Conservation (phyloP, 2,113 vertebrate species). For the Emberiza fucata region DNA sequence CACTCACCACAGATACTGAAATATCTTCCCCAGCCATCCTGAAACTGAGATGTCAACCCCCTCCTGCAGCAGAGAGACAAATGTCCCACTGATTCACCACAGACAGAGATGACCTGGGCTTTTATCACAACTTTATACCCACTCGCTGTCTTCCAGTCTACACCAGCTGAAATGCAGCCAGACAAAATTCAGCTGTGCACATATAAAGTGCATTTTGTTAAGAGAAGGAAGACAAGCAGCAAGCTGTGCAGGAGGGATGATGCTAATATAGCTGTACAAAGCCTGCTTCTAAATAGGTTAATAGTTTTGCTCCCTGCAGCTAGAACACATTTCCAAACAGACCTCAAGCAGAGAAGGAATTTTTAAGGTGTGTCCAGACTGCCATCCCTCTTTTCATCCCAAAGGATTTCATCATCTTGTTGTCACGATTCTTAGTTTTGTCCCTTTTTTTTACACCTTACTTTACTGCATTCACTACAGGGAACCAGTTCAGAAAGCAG, state of each 20-base stretch:
- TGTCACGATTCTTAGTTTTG: background rate
- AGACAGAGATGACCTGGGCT: background rate
- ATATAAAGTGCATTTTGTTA: background rate
- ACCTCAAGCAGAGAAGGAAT: background rate
- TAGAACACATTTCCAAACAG: constrained; percentile 24
- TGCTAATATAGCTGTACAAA: constrained; percentile 15
- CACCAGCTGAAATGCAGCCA: constrained; percentile 29
- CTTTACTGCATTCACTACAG: background rate
- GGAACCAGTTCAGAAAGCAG: background rate
- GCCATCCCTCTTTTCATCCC: background rate
- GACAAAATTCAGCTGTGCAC: background rate
- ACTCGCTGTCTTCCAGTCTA: background rate
- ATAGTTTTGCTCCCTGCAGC: constrained; percentile 37
- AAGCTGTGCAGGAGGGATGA: background rate
- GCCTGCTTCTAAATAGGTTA: constrained; percentile 33
- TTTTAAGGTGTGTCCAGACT: constrained; percentile 17
- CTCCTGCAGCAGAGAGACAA: background rate
- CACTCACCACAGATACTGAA: background rate
- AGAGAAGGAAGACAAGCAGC: background rate
- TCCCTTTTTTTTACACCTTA: background rate
- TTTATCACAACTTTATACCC: background rate
- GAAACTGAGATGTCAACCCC: background rate
- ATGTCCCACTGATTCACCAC: background rate
- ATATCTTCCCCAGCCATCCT: background rate
- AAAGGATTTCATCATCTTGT: background rate